Evolutionary conservation across 2,888 invertebrate species (phyloP), one percentile per base, ranked within the genome.

Genomic region (Epinotia bilunana): DNA sequence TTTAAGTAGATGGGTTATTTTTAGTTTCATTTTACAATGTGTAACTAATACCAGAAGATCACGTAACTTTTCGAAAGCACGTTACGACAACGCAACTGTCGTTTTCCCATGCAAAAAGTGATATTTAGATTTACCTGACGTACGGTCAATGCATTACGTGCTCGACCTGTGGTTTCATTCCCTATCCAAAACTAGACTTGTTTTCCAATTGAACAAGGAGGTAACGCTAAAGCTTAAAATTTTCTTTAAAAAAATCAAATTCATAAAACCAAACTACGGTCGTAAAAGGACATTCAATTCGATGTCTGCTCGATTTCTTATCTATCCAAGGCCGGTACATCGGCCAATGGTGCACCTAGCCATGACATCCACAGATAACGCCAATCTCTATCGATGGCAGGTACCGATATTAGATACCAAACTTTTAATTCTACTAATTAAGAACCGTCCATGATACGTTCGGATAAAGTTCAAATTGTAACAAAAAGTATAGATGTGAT

Each of bases 281-380:
- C 57, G 5, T 39, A 46, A 61, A 87, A 88, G 85, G 86, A 85
- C 83, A 86, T 81, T 85, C 83, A 83, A 83, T 84, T 84, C 83
- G 82, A 84, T 88, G 90, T 90, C 89, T 88, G 88, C 88, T 89
- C 89, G 88, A 91, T 91, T 90, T 88, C 91, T 92, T 93, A 93
- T 93, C 92, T 90, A 79, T 81, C 86, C 65, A 68, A 80, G 84
- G 83, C 39, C 16, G n/a, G 85, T 87, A 87, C 87, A 86, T 78
- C 82, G 86, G 86, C 86, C 89, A 93, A 89, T 90, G 88, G 89
- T 90, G 91, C 93, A 87, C 90, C 87, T 91, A 90, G 89, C 91
- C 92, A 92, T 94, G 92, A 93, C 93, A 92, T 91, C 88, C 87
- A 82, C 83, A 90, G 93, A 93, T 93, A 93, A 85, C 87, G 80